Evolutionary conservation across 2,888 invertebrate genomes (phyloP).

Genomic region (Philhelius pedissequus): DNA sequence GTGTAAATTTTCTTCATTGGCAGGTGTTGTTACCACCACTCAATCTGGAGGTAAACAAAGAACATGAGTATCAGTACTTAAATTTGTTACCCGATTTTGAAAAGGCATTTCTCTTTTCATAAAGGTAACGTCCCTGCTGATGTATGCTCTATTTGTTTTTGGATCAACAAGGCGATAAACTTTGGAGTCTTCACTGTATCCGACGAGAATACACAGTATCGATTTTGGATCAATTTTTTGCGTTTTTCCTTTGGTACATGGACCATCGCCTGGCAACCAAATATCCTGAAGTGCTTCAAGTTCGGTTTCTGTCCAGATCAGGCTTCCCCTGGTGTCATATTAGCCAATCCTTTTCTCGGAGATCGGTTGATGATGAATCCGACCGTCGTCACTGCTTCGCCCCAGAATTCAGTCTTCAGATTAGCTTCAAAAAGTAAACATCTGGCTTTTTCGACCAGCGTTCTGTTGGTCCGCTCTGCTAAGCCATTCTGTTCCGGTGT

Average conservation of each 20-base stretch:
- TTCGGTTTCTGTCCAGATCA: neutral
- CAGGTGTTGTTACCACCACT: neutral
- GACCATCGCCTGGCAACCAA: too few relatives aligned
- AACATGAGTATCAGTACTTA: neutral
- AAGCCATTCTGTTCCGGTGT: slow-evolving; percentile 50
- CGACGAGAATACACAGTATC: slow-evolving; percentile 42
- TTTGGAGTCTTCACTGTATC: slow-evolving; percentile 6
- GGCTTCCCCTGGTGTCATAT: slow-evolving; percentile 1
- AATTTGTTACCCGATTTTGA: neutral
- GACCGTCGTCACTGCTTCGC: slow-evolving; percentile 70
- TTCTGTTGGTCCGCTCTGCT: slow-evolving; percentile 57
- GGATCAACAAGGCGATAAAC: slow-evolving; percentile 18
- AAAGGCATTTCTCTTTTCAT: neutral
- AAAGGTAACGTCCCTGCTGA: neutral
- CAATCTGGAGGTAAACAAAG: neutral
- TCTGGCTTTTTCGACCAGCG: slow-evolving; percentile 67
- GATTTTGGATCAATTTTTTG: too few relatives aligned
- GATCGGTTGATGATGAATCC: slow-evolving; percentile 58
- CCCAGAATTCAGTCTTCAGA: too few relatives aligned
- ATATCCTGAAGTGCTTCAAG: neutral
- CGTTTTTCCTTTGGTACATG: too few relatives aligned
- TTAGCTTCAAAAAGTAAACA: slow-evolving; percentile 60
- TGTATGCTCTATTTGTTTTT: neutral
- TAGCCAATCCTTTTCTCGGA: too few relatives aligned
- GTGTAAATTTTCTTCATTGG: neutral